Evolutionary conservation across 2,797 vertebrate genomes (phyloP), one percentile per base, ranked within the genome.

Genomic region (Holocentrus rufus): DNA sequence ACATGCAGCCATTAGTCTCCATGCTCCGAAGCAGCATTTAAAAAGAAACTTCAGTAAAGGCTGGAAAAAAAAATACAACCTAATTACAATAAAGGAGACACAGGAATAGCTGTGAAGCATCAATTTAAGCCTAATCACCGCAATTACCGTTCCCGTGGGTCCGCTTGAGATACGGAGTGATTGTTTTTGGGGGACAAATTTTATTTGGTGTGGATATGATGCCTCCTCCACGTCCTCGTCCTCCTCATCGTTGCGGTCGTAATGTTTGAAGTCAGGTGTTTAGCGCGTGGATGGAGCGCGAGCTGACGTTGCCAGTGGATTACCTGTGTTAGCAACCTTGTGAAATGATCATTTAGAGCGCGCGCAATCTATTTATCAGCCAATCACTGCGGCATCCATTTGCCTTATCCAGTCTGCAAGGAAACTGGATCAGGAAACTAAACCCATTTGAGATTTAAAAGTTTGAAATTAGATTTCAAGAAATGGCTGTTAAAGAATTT

Each of bases 1-100:
- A 93, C 92, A 93, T 92, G 92, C 68, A 88, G 86, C 88, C 89
- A 88, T 93, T 92, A 90, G 85, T 88, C 83, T 87, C 75, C 69
- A 39, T 78, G 89, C 88, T 87, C 79, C 79, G 76, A 80, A 90
- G 90, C 92, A 84, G 88, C 87, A 76, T 91, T 88, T 83, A n/a
- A 84, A 87, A 86, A 90, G 76, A 90, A 90, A 89, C 82, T 88
- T 88, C 75, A 77, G 71, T 53, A 6, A 46, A 77, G 65, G 65
- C n/a, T n/a, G n/a, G n/a, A n/a, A 39, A 57, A 69, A 58, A 79
- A 88, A 89, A 78, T 82, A 81, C 81, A 74, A 88, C 72, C 65
- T 89, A 90, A 91, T 94, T 92, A 91, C 79, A 89, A 88, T 87
- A 89, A 85, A 91, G 86, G 81, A 89, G 88, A 85, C 73, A 65